A percentile compares a stretch with the other conserved stretches of the same genome.
Evolutionary conservation across 2,888 invertebrate genomes (phyloP).

Genomic region (Metalampra italica): DNA sequence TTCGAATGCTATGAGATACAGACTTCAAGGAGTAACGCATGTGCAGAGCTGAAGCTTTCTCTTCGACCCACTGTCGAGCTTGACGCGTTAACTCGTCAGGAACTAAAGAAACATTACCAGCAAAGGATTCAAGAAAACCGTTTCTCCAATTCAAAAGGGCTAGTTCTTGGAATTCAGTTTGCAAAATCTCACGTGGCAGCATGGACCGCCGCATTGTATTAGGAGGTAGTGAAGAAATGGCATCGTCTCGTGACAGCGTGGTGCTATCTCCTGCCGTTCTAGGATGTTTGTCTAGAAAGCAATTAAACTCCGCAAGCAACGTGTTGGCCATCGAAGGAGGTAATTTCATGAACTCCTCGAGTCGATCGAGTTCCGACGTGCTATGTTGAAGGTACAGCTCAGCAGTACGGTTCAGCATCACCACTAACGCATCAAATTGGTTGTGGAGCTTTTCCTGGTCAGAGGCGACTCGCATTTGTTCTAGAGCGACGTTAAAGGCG

Average conservation of each 20-base stretch:
- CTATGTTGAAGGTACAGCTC: slow-evolving; percentile 46
- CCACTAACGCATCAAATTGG: slow-evolving; percentile 30
- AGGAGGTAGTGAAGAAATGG: slow-evolving; percentile 9
- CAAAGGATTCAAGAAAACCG: slow-evolving; percentile 59
- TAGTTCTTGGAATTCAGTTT: slow-evolving; percentile 49
- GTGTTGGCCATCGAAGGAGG: slow-evolving; percentile 35
- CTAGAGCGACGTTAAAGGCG: slow-evolving; percentile 46
- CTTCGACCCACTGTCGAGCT: slow-evolving; percentile 50
- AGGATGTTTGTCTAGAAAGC: slow-evolving; percentile 52
- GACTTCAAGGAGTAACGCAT: slow-evolving; percentile 55
- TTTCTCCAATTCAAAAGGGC: slow-evolving; percentile 55
- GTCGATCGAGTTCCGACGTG: slow-evolving; percentile 42
- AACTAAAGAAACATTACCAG: slow-evolving; percentile 37
- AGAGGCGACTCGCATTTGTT: slow-evolving; percentile 42
- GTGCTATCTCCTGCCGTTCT: slow-evolving; percentile 11
- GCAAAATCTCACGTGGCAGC: slow-evolving; percentile 41
- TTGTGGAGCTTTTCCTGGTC: slow-evolving; percentile 49
- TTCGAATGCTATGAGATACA: slow-evolving; percentile 48
- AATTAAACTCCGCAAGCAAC: slow-evolving; percentile 50
- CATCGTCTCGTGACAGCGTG: not conserved
- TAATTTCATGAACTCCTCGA: slow-evolving; percentile 53
- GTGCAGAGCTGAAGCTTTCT: slow-evolving; percentile 37
- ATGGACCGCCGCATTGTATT: slow-evolving; percentile 18
- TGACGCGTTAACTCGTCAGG: slow-evolving; percentile 46
- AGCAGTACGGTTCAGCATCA: slow-evolving; percentile 37